These are phyloP conservation scores for Zenarchopterus dispar DNA, from an alignment of 2,797 vertebrate genomes.

Conservation along the genomic window DNA sequence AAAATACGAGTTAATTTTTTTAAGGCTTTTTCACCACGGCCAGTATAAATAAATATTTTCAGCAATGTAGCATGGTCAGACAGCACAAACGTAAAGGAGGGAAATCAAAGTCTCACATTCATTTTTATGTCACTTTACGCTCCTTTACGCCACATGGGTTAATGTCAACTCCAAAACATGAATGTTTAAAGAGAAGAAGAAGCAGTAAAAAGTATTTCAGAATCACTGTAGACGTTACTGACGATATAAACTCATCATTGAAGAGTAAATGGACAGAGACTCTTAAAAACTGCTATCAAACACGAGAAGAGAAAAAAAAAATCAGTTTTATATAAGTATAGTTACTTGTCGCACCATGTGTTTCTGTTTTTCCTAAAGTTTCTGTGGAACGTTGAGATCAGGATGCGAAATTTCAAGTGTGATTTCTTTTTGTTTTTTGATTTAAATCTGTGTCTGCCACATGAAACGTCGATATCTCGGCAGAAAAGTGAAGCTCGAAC, in stretches of 20 bases:
- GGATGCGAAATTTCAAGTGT: slow-evolving; percentile 52
- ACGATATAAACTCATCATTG: slow-evolving; percentile 16
- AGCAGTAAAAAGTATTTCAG: slow-evolving; percentile 14
- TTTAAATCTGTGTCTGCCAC: neutral
- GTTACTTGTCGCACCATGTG: slow-evolving; percentile 77
- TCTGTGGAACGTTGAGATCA: slow-evolving; percentile 62
- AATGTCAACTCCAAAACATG: slow-evolving; percentile 46
- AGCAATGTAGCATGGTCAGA: slow-evolving; percentile 52
- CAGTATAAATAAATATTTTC: slow-evolving; percentile 16
- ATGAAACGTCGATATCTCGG: slow-evolving; percentile 14
- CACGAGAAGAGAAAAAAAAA: slow-evolving; percentile 40
- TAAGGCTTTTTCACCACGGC: slow-evolving; percentile 7
- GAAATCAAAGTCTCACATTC: slow-evolving; percentile 10
- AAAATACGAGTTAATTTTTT: slow-evolving; percentile 1
- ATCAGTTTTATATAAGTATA: slow-evolving; percentile 66
- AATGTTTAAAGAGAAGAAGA: slow-evolving; percentile 56
- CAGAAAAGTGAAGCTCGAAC: slow-evolving; percentile 38
- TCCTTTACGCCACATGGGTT: slow-evolving; percentile 64
- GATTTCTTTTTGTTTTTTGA: slow-evolving; percentile 51
- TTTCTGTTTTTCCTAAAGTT: slow-evolving; percentile 72
- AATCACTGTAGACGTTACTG: slow-evolving; percentile 21
- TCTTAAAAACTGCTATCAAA: slow-evolving; percentile 37
- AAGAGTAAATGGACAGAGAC: slow-evolving; percentile 48
- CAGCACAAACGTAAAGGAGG: slow-evolving; percentile 23
- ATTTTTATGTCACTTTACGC: slow-evolving; percentile 57